Evolutionary conservation across 2,113 vertebrate species (phyloP), one percentile per base, ranked within the genome.

Genomic region (Xiphophorus couchianus): DNA sequence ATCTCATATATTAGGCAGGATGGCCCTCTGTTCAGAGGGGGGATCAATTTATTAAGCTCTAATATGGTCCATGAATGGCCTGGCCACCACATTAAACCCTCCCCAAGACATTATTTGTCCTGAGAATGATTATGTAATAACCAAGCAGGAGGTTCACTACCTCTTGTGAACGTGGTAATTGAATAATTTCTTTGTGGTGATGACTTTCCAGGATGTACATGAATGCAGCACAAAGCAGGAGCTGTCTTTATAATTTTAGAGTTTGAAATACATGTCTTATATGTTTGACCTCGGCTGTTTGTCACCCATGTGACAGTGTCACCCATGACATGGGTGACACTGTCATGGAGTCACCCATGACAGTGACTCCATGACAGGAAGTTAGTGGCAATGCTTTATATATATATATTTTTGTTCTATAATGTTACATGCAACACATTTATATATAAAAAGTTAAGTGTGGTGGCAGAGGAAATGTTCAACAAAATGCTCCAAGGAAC

Each of bases 1-100:
- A 81, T 70, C 75, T 80, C 81, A 71, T 87, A 83, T 82, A 88
- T 89, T 74, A 83, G 35, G 25, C 77, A 58, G 29, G 54, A n/a
- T 75, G 68, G 83, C 71, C 82, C 60, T 28, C 63, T 73, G 51
- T 83, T 76, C 68, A 35, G 62, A 65, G 28, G 15, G 27, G 27
- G n/a, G 73, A 77, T 84, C 68, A 12, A 82, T 85, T 88, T 74
- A 82, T 87, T 84, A 82, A 81, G 77, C 30, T 17, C 66, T 0
- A 61, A 65, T 13, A 69, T 48, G 71, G 51, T 54, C 66, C 51
- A 70, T 22, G 73, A 62, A 78, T 83, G 80, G 74, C 71, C 62
- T 51, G 27, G 48, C 65, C 62, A 65, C 62, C 71, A 28, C 65
- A 66, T 27, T 11, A 73, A 69, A 78, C 30, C 15, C 44, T 12